These are phyloP conservation scores for Meriones unguiculatus DNA, from an alignment of 2,113 vertebrate genomes.

Conservation along the genomic window DNA sequence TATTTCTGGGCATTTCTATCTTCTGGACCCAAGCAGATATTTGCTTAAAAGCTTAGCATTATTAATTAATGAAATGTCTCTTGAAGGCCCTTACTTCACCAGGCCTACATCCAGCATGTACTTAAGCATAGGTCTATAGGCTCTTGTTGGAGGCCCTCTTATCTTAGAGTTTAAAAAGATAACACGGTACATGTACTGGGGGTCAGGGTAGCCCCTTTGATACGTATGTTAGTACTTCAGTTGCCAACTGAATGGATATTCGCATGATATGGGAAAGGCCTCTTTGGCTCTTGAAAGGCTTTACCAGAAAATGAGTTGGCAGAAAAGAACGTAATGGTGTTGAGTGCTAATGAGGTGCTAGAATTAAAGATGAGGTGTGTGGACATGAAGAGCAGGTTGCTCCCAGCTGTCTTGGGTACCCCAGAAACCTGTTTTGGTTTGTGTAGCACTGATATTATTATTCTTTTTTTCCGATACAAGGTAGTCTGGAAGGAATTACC, in stretches of 20 bases:
- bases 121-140: not conserved
- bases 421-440: not conserved
- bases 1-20: not conserved
- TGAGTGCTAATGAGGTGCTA: not conserved
- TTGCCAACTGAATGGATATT: not conserved
- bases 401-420: not conserved
- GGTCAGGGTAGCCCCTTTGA: not conserved
- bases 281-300: not conserved
- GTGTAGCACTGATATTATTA: not conserved
- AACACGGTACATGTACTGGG: not conserved
- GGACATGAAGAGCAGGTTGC: not conserved
- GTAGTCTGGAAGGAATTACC: not conserved
- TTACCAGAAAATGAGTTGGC: not conserved
- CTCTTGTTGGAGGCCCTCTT: not conserved
- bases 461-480: not conserved
- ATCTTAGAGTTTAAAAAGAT: constrained; percentile 32
- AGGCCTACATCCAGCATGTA: not conserved
- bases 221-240: not conserved
- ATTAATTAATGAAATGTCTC: constrained; percentile 19
- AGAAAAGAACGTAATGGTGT: not conserved
- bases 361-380: not conserved
- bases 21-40: not conserved
- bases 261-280: not conserved
- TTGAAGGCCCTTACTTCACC: not conserved
- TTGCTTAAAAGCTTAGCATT: not conserved